These are phyloP conservation scores for Hemiscyllium ocellatum DNA, from an alignment of 2,113 vertebrate genomes.

Conservation along the genomic window DNA sequence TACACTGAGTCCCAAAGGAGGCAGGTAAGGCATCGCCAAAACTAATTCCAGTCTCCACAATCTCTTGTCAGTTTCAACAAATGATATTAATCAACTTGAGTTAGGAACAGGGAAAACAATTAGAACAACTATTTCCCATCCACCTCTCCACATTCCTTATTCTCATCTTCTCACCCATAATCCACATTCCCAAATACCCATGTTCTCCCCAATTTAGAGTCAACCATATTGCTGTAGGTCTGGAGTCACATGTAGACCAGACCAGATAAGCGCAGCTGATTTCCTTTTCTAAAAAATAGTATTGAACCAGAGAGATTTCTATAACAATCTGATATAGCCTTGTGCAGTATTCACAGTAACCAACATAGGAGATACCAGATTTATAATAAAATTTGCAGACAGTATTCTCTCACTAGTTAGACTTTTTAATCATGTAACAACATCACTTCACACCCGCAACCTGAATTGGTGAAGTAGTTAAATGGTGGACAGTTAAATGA, in stretches of 20 bases:
- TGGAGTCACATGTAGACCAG: not conserved
- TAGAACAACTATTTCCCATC: not conserved
- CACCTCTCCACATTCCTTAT: not conserved
- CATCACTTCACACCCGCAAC: too few relatives aligned
- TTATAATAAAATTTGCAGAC: not conserved
- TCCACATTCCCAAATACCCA: not conserved
- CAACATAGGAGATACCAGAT: too few relatives aligned
- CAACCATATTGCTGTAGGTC: not conserved
- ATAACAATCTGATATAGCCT: not conserved
- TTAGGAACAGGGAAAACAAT: too few relatives aligned
- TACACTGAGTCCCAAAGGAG: not conserved
- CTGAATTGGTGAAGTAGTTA: too few relatives aligned
- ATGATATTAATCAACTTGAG: not conserved
- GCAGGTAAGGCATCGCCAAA: fast-evolving
- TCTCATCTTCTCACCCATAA: not conserved
- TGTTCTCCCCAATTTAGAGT: not conserved
- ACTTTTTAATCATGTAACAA: not conserved
- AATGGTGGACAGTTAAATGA: not conserved
- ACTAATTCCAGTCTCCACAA: not conserved
- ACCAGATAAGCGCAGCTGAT: not conserved
- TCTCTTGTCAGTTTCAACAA: not conserved
- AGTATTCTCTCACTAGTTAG: not conserved
- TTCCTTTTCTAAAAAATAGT: not conserved
- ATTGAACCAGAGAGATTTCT: not conserved
- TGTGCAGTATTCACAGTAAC: not conserved